Conservation (phyloP, 2,888 invertebrate genomes). For the Willowsia nigromaculata region DNA sequence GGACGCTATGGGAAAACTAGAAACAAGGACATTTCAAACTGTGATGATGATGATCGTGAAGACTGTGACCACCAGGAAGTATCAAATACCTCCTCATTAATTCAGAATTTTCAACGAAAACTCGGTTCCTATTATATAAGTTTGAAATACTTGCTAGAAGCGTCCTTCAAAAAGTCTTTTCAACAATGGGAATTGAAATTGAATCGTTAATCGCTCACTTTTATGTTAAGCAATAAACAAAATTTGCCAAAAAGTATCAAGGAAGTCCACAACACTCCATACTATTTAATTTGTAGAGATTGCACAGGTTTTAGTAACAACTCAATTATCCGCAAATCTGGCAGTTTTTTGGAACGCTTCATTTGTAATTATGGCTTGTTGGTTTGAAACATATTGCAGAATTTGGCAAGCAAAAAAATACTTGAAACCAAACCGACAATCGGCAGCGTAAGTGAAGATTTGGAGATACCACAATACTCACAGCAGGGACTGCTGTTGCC, state of each 20-base stretch:
- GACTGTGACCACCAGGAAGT: neutral
- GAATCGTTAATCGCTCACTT: neutral
- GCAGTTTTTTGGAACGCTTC: neutral
- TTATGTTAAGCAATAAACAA: neutral
- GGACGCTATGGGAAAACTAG: neutral
- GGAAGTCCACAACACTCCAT: neutral
- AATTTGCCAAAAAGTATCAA: neutral
- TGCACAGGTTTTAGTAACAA: neutral
- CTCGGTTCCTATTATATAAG: neutral
- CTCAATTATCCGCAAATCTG: no score
- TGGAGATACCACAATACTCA: neutral
- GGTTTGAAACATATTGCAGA: neutral
- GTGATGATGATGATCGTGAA: neutral
- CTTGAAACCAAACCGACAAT: neutral
- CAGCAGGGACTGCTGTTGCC: neutral
- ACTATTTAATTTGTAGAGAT: neutral
- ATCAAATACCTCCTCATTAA: neutral
- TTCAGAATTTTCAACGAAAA: neutral
- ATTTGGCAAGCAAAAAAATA: neutral
- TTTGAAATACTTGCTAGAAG: neutral
- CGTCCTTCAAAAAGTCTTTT: neutral
- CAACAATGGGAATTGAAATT: neutral
- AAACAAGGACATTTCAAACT: slow-evolving; percentile 7
- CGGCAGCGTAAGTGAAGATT: neutral
- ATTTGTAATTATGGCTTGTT: neutral